Percentiles rank a stretch among this genome's conserved stretches.
Evolutionary conservation across 2,797 vertebrate genomes (phyloP).

Genomic region (Rhynchotus rufescens): DNA sequence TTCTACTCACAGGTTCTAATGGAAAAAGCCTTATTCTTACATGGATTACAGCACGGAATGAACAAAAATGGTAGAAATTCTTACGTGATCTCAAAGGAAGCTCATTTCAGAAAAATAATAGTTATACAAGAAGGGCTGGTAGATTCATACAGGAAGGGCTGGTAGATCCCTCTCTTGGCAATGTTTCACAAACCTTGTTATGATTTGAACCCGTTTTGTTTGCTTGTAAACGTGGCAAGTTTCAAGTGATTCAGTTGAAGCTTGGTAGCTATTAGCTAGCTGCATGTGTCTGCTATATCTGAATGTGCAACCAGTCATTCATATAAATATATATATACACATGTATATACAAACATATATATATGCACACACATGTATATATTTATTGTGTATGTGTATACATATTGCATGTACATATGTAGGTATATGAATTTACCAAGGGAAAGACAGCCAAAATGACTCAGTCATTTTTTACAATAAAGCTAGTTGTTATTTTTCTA

Average conservation of each 20-base stretch:
- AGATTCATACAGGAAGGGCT: background rate
- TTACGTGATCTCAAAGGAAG: background rate
- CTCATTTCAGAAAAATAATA: background rate
- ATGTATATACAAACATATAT: too few species aligned
- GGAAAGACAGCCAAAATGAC: background rate
- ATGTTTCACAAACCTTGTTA: background rate
- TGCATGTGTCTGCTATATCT: background rate
- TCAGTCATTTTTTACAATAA: background rate
- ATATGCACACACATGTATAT: too few species aligned
- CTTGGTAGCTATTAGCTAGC: background rate
- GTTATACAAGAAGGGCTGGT: too few species aligned
- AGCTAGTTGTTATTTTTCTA: background rate
- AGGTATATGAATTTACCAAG: background rate
- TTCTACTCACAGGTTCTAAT: background rate
- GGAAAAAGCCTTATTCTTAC: background rate
- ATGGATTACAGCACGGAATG: background rate
- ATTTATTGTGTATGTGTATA: background rate
- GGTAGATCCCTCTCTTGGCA: background rate
- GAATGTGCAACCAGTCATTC: background rate
- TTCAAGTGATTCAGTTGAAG: background rate
- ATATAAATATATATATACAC: too few species aligned
- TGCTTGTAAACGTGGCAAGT: background rate
- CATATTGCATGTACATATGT: background rate
- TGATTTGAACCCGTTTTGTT: background rate
- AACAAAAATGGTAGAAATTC: background rate